These are phyloP conservation scores for Drosophila pachea DNA, from an alignment of 1,140 invertebrate genomes.

Conservation along the genomic window DNA sequence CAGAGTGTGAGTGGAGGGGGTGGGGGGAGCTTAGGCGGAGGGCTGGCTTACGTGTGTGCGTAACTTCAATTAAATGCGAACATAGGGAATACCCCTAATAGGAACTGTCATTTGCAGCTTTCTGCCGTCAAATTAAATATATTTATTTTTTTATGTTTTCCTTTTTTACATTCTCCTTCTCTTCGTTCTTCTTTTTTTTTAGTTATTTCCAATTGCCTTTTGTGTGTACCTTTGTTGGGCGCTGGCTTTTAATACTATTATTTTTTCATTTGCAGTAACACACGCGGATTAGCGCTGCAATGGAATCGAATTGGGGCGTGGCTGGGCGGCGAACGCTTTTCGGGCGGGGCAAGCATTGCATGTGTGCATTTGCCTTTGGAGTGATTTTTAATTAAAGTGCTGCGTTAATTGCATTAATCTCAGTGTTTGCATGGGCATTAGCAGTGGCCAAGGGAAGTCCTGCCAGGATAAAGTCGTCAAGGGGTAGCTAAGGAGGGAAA, in stretches of 20 bases:
- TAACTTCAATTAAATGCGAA: constrained; percentile 51
- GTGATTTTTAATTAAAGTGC: constrained; percentile 67
- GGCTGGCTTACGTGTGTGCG: constrained; percentile 22
- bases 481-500: not conserved
- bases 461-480: not conserved
- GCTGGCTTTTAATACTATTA: constrained; percentile 56
- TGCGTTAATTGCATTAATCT: constrained; percentile 72
- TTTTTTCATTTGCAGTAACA: constrained; percentile 66
- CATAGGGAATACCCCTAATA: constrained; percentile 13
- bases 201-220: constrained; percentile 11
- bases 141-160: constrained; percentile 5
- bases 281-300: constrained; percentile 58
- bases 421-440: constrained; percentile 41
- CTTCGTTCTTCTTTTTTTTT: not conserved
- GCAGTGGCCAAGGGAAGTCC: constrained; percentile 2
- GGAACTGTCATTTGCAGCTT: constrained; percentile 24
- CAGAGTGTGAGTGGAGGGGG: too few species aligned
- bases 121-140: constrained; percentile 1
- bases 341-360: constrained; percentile 6
- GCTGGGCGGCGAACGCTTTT: not conserved
- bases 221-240: constrained; percentile 32
- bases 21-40: constrained; percentile 3
- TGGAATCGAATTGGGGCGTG: constrained; percentile 45
- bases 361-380: constrained; percentile 35
- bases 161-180: not conserved